A percentile compares a stretch with the other conserved stretches of the same genome.
Conservation (phyloP, 2,113 vertebrate genomes). For the Limanda limanda region DNA sequence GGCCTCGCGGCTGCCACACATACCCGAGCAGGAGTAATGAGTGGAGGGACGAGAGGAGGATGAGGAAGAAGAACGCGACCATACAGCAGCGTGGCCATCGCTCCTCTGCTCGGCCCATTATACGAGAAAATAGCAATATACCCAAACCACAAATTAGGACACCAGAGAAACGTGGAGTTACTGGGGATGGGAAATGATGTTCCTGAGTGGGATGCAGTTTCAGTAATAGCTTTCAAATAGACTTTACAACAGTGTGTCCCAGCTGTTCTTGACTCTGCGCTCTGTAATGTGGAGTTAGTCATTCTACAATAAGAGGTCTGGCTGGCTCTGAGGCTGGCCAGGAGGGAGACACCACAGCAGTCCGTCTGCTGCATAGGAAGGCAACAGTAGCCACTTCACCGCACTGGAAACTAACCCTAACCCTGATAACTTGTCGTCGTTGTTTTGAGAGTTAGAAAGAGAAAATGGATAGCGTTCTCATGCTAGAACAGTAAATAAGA, state of each 20-base stretch:
- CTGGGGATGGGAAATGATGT: constrained; percentile 43
- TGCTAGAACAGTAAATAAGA: background rate
- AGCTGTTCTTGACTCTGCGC: background rate
- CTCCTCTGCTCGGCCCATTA: constrained; percentile 58
- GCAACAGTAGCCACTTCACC: background rate
- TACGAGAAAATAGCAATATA: constrained; percentile 61
- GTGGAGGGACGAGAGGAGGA: constrained; percentile 40
- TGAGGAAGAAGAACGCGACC: constrained; percentile 29
- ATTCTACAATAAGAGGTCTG: background rate
- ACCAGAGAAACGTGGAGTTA: constrained; percentile 47
- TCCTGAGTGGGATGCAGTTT: constrained; percentile 44
- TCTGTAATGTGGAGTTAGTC: constrained; percentile 28
- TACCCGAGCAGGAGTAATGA: constrained; percentile 54
- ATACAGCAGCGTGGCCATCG: constrained; percentile 42
- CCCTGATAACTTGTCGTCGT: background rate
- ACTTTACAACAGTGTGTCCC: constrained; percentile 15
- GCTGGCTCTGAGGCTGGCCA: background rate
- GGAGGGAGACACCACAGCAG: background rate
- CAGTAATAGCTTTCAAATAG: constrained; percentile 62
- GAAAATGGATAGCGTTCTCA: background rate
- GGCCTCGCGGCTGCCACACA: constrained; percentile 22
- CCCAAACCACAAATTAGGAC: constrained; percentile 59
- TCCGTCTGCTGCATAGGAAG: constrained; percentile 1
- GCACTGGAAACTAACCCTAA: too few relatives aligned
- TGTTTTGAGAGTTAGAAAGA: background rate